phyloP scores from a whole-genome alignment of 1,140 invertebrate species.

The Cryptotermes secundus region DNA sequence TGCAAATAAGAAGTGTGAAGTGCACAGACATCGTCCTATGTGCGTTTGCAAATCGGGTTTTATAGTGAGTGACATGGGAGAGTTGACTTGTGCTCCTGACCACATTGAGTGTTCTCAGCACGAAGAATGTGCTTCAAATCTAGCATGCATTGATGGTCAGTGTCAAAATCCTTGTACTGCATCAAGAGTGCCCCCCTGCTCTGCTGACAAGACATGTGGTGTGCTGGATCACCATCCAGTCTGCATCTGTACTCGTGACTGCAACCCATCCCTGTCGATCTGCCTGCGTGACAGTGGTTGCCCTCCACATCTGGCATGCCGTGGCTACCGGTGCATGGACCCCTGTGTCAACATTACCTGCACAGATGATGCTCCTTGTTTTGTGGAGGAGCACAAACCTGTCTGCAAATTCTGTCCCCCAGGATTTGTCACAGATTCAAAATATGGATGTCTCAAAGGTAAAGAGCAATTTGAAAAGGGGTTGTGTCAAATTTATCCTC shows the following conservation, averaged over 20 bases:
- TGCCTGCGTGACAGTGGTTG: conserved; percentile 87
- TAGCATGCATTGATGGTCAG: conserved; percentile 75
- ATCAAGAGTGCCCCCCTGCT: conserved; percentile 58
- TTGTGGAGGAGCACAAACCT: conserved; percentile 88
- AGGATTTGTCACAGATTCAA: conserved; percentile 83
- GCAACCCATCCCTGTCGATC: conserved; percentile 80
- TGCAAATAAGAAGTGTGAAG: conserved; percentile 82
- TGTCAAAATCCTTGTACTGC: conserved; percentile 83
- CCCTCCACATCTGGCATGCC: conserved; percentile 77
- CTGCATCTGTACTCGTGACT: conserved; percentile 84
- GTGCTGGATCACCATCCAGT: conserved; percentile 81
- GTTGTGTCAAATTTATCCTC: background rate
- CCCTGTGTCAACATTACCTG: conserved; percentile 80
- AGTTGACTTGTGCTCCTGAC: conserved; percentile 78
- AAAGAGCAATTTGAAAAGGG: conserved; percentile 52
- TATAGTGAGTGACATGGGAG: conserved; percentile 78
- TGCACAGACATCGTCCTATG: conserved; percentile 76
- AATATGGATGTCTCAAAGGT: conserved; percentile 94
- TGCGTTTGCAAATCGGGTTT: conserved; percentile 89
- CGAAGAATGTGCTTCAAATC: conserved; percentile 81
- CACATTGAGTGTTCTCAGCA: conserved; percentile 74
- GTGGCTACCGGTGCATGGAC: conserved; percentile 86
- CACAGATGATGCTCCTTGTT: conserved; percentile 78
- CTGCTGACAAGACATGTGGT: conserved; percentile 77
- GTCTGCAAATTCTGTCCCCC: conserved; percentile 92